Evolutionary conservation across 2,888 invertebrate genomes (phyloP), one percentile per base, ranked within the genome.

Genomic region (Megaustenia siamemsis): DNA sequence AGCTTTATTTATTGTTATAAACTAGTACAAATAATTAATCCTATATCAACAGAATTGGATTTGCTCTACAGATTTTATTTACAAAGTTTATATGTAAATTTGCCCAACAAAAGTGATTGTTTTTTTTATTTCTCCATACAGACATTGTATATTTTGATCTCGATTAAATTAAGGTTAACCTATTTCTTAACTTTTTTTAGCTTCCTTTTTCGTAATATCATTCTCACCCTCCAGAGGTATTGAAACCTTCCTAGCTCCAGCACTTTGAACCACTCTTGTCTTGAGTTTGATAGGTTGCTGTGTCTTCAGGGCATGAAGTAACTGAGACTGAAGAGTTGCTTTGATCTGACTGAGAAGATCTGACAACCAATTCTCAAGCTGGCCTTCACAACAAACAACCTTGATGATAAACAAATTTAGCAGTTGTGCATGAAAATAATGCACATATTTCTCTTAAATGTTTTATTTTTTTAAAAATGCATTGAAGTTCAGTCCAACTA

Each of bases 351-450:
- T 86, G 8, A 93, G 86, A 56, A 88, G 89, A 40, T 82, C 86
- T 32, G 89, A 87, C 82, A 93, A 88, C 93, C 93, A 93, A 8
- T 89, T 90, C 88, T 93, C 93, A 56, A 93, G 90, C 85, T 91
- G 91, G 63, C 93, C 93, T 75, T 93, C 93, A 89, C 93, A 93
- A 8, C 87, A 77, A 15, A 93, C 90, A 43, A 92, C 90, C 93
- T 93, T 28, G 73, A 43, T 18, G 28, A 75, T 6, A 40, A 40
- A 38, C n/a, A n/a, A n/a, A n/a, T n/a, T n/a, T n/a, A n/a, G n/a
- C n/a, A n/a, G n/a, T n/a, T n/a, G n/a, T n/a, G n/a, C n/a, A n/a
- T n/a, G n/a, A n/a, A n/a, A n/a, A n/a, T n/a, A n/a, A n/a, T n/a
- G n/a, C n/a, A n/a, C n/a, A n/a, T n/a, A n/a, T n/a, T n/a, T n/a